phyloP scores from a whole-genome alignment of 2,797 vertebrate species.

The Orientallactaga sibirica region DNA sequence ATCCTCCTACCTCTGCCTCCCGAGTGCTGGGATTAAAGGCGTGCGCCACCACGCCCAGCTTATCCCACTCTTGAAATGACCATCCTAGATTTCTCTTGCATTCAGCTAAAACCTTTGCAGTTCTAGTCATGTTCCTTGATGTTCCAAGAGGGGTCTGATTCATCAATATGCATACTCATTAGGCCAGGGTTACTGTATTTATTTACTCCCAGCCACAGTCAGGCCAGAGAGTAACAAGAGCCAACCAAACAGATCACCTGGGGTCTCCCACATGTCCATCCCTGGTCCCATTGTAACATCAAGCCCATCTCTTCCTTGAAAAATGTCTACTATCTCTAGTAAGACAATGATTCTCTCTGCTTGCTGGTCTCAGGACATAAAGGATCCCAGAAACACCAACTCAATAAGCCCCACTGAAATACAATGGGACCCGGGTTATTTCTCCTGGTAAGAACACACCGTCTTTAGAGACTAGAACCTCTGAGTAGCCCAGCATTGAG shows the following conservation, averaged over 20 bases:
- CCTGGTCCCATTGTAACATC: background rate
- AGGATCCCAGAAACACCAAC: background rate
- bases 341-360: background rate
- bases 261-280: background rate
- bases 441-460: background rate
- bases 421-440: background rate
- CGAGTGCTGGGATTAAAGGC: no score
- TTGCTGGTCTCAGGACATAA: background rate
- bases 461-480: background rate
- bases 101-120: background rate
- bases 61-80: background rate
- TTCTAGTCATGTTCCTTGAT: background rate
- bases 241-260: background rate
- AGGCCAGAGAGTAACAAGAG: background rate
- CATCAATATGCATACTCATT: background rate
- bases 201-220: background rate
- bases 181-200: background rate
- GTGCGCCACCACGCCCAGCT: no score
- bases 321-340: background rate
- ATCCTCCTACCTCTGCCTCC: no score
- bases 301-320: background rate
- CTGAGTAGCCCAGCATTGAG: background rate
- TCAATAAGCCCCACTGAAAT: background rate
- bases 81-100: background rate
- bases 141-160: background rate